Conservation (phyloP, 30 jellyfish, hydroid and myxozoan genomes). For the Phacellophora camtschatica region DNA sequence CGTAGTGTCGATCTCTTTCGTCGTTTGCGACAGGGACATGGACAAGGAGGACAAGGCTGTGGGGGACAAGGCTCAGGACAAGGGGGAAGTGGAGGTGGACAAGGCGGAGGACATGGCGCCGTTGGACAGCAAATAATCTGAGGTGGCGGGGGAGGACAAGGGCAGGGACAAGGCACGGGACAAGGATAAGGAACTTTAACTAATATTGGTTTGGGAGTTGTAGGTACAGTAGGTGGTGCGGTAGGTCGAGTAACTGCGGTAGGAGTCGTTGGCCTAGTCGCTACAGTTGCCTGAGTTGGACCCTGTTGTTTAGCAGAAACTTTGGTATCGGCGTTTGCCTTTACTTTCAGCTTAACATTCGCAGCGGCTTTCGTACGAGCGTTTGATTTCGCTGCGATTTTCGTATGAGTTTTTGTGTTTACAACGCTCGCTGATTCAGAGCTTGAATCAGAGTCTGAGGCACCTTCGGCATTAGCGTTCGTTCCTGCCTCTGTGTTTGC, state of each 20-base stretch:
- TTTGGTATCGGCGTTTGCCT: slow-evolving; percentile 88
- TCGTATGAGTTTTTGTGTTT: slow-evolving; percentile 85
- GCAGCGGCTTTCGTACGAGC: slow-evolving; percentile 99
- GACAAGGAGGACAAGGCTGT: slow-evolving; percentile 69
- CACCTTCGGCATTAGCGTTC: slow-evolving; percentile 70
- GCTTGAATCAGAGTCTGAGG: slow-evolving; percentile 71
- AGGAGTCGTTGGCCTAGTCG: slow-evolving; percentile 56
- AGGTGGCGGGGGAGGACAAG: slow-evolving; percentile 94
- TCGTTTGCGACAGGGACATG: slow-evolving; percentile 36
- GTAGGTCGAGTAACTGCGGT: slow-evolving; percentile 56
- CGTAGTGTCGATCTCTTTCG: slow-evolving; percentile 26
- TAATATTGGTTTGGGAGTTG: slow-evolving; percentile 34
- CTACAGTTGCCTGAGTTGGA: slow-evolving; percentile 75
- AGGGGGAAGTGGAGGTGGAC: slow-evolving; percentile 63
- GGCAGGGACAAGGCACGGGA: slow-evolving; percentile 91
- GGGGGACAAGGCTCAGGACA: slow-evolving; percentile 70
- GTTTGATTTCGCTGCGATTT: slow-evolving; percentile 91
- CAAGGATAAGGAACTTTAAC: slow-evolving; percentile 50
- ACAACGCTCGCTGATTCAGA: slow-evolving; percentile 95
- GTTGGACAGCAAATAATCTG: slow-evolving; percentile 36
- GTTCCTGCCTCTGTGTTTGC: slow-evolving; percentile 63
- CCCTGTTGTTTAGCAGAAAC: slow-evolving; percentile 81
- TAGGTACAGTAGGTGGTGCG: slow-evolving; percentile 68
- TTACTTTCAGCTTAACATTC: slow-evolving; percentile 87
- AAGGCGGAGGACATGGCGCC: slow-evolving; percentile 76